Evolutionary conservation across 1,140 invertebrate genomes (phyloP).

Genomic region (Teleogryllus occipitalis): DNA sequence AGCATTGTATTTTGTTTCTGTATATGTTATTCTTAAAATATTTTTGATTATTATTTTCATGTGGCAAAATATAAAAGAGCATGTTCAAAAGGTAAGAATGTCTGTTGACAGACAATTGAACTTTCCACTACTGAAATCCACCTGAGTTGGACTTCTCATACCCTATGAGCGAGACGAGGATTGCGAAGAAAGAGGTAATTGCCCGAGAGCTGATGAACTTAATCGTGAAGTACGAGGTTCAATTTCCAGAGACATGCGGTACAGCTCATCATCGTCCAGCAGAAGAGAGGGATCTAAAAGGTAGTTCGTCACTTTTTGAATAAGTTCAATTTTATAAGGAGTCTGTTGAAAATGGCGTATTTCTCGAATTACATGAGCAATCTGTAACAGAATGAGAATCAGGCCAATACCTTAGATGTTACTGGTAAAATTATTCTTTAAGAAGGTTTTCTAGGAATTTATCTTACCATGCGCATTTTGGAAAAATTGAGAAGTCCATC

Average conservation of each 20-base stretch:
- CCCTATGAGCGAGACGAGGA: constrained; percentile 11
- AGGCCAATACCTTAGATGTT: background rate
- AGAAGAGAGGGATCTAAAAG: constrained; percentile 67
- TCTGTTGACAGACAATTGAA: too few relatives aligned
- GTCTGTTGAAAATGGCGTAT: constrained; percentile 88
- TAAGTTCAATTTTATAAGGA: constrained; percentile 83
- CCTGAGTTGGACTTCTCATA: too few relatives aligned
- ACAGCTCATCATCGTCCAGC: constrained; percentile 75
- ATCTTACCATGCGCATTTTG: constrained; percentile 87
- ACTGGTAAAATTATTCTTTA: background rate
- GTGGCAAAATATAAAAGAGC: too few relatives aligned
- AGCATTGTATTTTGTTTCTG: too few relatives aligned
- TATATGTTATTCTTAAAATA: too few relatives aligned
- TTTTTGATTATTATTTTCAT: too few relatives aligned
- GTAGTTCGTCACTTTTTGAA: constrained; percentile 72
- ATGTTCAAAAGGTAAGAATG: too few relatives aligned
- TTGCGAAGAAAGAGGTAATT: constrained; percentile 18
- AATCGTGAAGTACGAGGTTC: constrained; percentile 65
- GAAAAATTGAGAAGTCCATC: constrained; percentile 90
- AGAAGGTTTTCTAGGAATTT: background rate
- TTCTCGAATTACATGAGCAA: constrained; percentile 88
- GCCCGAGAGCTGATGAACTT: constrained; percentile 33
- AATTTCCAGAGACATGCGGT: constrained; percentile 71
- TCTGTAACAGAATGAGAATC: constrained; percentile 47
- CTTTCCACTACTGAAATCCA: too few relatives aligned